Conservation (phyloP, 2,797 vertebrate genomes). For the Lithobates sylvaticus region DNA sequence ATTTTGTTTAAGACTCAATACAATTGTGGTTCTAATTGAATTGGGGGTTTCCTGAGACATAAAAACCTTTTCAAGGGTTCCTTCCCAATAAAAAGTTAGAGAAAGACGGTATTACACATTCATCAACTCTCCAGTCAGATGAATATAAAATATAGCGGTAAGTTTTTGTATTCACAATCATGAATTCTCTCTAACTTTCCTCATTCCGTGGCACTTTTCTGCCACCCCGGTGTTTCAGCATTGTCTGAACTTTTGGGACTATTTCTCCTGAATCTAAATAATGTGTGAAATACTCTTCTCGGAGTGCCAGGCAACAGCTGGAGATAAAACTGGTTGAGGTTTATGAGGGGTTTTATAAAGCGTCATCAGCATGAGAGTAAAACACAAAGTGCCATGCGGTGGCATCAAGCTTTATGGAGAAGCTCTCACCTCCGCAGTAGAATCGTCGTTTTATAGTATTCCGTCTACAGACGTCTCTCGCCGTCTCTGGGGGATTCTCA, state of each 20-base stretch:
- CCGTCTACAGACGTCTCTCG: not conserved
- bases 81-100: no score
- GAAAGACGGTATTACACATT: no score
- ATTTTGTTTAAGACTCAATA: no score
- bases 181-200: no score
- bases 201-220: not conserved
- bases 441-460: not conserved
- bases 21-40: no score
- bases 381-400: slow-evolving; percentile 28
- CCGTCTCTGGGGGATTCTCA: not conserved
- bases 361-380: slow-evolving; percentile 30
- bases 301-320: slow-evolving; percentile 25
- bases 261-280: slow-evolving; percentile 18
- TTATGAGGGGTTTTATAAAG: slow-evolving; percentile 36
- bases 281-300: slow-evolving; percentile 5
- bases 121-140: no score
- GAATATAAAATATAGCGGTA: no score
- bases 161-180: no score
- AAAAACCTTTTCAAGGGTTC: no score
- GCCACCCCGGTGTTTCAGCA: not conserved
- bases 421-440: slow-evolving; percentile 23
- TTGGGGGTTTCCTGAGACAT: no score
- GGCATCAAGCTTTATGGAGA: slow-evolving; percentile 16
- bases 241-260: not conserved
- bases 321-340: slow-evolving; percentile 7